Conservation (phyloP, 1,140 invertebrate genomes). For the Carposina sasakii region DNA sequence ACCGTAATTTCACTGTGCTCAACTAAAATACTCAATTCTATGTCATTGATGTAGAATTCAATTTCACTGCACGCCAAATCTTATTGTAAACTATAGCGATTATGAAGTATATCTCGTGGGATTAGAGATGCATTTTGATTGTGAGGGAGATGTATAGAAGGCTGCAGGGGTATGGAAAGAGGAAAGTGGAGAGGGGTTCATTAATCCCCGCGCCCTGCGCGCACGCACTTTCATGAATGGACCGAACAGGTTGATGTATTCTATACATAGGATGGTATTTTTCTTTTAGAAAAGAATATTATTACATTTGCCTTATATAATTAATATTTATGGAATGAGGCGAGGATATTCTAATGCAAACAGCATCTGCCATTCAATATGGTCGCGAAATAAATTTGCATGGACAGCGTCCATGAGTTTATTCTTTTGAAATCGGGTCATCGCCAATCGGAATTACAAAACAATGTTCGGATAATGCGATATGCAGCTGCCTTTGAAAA, state of each 20-base stretch:
- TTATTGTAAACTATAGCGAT: no score
- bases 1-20: conserved; percentile 65
- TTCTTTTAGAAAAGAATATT: no score
- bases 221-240: conserved; percentile 72
- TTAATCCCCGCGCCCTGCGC: conserved; percentile 71
- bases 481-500: conserved; percentile 27
- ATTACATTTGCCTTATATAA: no score
- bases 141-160: no score
- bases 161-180: conserved; percentile 47
- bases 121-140: no score
- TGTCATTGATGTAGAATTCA: conserved; percentile 31
- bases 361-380: no score
- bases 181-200: conserved; percentile 55
- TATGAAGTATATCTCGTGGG: no score
- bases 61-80: no score
- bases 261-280: conserved; percentile 42
- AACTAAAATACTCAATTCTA: no score
- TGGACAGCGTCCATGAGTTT: background rate
- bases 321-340: no score
- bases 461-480: conserved; percentile 24
- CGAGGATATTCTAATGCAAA: no score
- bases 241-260: conserved; percentile 70
- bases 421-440: background rate
- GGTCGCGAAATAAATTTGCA: no score
- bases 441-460: conserved; percentile 25